Evolutionary conservation across 2,113 vertebrate species (phyloP).

Genomic region (Lonchura striata): DNA sequence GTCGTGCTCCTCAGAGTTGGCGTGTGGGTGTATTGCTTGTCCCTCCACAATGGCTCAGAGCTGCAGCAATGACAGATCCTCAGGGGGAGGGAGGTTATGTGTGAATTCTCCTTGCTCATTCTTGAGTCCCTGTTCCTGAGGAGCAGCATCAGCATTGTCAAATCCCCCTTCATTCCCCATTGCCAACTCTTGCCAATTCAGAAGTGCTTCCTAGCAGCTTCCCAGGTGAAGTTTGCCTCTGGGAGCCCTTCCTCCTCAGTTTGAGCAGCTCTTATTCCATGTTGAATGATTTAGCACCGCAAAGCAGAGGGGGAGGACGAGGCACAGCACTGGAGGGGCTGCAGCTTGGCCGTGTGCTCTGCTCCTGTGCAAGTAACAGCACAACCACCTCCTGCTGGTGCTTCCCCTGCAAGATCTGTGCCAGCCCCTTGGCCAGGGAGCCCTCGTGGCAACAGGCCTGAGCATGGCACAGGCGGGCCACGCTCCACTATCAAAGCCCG

Average conservation of each 20-base stretch:
- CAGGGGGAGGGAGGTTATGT: background rate
- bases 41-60: background rate
- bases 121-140: background rate
- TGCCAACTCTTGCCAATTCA: background rate
- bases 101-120: background rate
- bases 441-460: background rate
- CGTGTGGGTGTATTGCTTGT: background rate
- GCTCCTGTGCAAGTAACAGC: background rate
- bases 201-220: background rate
- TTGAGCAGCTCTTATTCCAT: background rate
- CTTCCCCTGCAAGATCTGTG: background rate
- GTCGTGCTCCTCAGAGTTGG: background rate
- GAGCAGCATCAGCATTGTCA: rapidly evolving
- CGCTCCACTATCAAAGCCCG: background rate
- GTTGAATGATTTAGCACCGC: background rate
- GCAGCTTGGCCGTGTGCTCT: background rate
- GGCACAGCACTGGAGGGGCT: background rate
- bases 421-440: background rate
- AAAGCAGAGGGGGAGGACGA: background rate
- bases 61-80: background rate
- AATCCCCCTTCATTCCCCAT: background rate
- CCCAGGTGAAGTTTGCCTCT: background rate
- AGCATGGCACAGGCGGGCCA: background rate
- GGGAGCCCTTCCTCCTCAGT: background rate
- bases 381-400: background rate